Percentiles rank a stretch among this genome's conserved stretches.
Conservation (phyloP, 2,113 vertebrate genomes). For the Ictidomys tridecemlineatus region DNA sequence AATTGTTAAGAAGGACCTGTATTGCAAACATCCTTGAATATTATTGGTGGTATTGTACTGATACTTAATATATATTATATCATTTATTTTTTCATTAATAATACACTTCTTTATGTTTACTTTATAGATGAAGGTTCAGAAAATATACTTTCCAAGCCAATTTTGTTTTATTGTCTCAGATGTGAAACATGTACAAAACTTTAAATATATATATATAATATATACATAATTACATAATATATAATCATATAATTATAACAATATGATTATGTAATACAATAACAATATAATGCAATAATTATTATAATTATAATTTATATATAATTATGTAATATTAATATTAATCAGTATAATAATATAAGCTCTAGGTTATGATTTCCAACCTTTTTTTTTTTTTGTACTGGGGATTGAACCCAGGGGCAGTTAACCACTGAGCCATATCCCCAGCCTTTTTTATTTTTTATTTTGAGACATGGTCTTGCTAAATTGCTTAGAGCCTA, state of each 20-base stretch:
- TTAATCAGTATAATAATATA: background rate
- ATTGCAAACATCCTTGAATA: slow-evolving; percentile 38
- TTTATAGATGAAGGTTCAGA: slow-evolving; percentile 21
- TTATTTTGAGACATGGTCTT: too few relatives aligned
- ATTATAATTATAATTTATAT: background rate
- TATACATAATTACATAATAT: background rate
- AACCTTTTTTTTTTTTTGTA: background rate
- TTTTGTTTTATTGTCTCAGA: background rate
- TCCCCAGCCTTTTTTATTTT: too few relatives aligned
- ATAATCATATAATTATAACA: background rate
- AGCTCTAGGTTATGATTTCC: background rate
- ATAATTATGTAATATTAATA: background rate
- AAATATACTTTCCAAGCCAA: background rate
- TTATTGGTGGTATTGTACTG: background rate
- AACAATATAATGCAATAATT: background rate
- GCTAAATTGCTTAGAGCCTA: too few relatives aligned
- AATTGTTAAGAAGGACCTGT: background rate
- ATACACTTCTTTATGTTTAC: slow-evolving; percentile 47
- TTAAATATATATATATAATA: background rate
- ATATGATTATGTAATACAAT: too few relatives aligned
- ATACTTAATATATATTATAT: background rate
- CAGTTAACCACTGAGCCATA: too few relatives aligned
- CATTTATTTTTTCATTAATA: slow-evolving; percentile 37
- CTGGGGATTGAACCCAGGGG: too few relatives aligned
- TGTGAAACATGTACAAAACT: background rate